These are phyloP conservation scores for Polymixis lichenea DNA, from an alignment of 2,888 invertebrate genomes.

Conservation along the genomic window DNA sequence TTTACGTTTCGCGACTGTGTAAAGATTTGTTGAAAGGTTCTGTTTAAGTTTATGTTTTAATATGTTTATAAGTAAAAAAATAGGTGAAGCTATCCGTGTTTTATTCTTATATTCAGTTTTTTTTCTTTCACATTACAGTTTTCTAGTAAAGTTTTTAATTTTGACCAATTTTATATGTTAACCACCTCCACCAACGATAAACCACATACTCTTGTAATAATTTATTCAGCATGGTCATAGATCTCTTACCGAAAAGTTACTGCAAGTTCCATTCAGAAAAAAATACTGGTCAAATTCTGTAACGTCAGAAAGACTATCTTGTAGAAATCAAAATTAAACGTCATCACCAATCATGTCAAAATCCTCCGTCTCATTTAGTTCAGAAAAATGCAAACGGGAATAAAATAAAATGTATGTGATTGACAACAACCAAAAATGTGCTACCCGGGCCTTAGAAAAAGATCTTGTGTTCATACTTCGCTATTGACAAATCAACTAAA, in stretches of 20 bases:
- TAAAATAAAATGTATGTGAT: slow-evolving; percentile 43
- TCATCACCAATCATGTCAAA: slow-evolving; percentile 37
- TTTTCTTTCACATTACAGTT: too few relatives aligned
- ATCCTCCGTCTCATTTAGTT: slow-evolving; percentile 19
- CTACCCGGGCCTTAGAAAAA: slow-evolving; percentile 37
- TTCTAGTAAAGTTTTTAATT: too few relatives aligned
- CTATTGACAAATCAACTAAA: slow-evolving; percentile 19
- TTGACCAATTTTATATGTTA: too few relatives aligned
- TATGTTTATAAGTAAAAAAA: neutral
- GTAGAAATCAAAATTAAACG: slow-evolving; percentile 11
- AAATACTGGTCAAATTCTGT: slow-evolving; percentile 5
- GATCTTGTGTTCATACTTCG: slow-evolving; percentile 56
- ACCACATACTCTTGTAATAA: too few relatives aligned
- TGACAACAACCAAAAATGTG: slow-evolving; percentile 24
- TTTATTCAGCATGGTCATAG: too few relatives aligned
- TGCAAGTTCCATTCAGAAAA: neutral
- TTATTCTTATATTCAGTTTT: neutral
- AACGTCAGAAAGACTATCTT: neutral
- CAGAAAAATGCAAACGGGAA: slow-evolving; percentile 41
- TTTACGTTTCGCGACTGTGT: neutral
- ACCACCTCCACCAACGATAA: too few relatives aligned
- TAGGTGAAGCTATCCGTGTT: neutral
- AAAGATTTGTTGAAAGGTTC: neutral
- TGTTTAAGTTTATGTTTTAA: neutral
- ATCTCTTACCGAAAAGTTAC: neutral